Base-by-base conservation (phyloP, 1,140 invertebrate genomes). In the Trachelipus rathkii region DNA sequence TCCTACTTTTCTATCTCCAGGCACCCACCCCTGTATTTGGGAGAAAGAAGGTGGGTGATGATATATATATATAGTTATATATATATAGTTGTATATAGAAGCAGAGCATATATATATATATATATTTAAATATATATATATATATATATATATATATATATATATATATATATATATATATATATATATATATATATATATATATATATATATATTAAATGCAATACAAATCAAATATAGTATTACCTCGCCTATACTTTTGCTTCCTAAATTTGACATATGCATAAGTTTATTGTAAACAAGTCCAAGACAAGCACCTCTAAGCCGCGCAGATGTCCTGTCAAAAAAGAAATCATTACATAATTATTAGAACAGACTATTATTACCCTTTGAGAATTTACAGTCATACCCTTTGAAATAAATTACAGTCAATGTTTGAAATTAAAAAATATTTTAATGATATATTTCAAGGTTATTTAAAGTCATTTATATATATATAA, bases 251-350 rank as follows among this genome's bases (percentile, higher is more conserved):
- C 90, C 89, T 44, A 88, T 85, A 71, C 87, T 87, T 83, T 87
- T 88, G 78, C 87, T 86, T 70, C 87, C 87, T 2, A 90, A 81
- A 76, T 84, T 87, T 78, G 89, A 87, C 2, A 90, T 83, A 75
- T 86, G 84, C 53, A 91, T 84, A 11, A 92, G 85, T 83, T 90
- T 91, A 78, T 88, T 88, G 82, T 90, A 92, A 13, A 92, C 81
- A 15, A 92, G 78, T 71, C 87, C 87, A 71, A 89, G 84, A 45
- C 87, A 87, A 50, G 89, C 90, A 19, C 88, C 86, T 78, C 89
- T 86, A 46, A 91, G 83, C 81, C 90, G 85, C 73, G 89, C 83
- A 50, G 88, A 90, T 83, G 88, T 90, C 80, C 89, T 81, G 73
- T 10, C 8, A 15, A 8, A 13, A 71, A 44, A 1, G 69, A 1